Evolutionary conservation across 2,797 vertebrate genomes (phyloP), one percentile per base, ranked within the genome.

Genomic region (Peromyscus nudipes): DNA sequence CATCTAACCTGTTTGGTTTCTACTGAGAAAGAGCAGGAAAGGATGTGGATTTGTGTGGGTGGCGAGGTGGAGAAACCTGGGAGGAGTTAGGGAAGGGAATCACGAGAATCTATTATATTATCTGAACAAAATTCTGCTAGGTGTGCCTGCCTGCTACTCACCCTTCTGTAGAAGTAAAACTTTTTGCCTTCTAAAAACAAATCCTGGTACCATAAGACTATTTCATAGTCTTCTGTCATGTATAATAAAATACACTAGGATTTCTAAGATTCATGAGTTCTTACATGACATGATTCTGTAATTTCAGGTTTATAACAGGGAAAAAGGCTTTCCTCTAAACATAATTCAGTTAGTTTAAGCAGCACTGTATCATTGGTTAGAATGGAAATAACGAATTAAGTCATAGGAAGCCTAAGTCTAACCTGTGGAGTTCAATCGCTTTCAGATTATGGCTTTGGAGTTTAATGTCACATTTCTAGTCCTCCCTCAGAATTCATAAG

Each of bases 251-350:
- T 27, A 76, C 65, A 89, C 73, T 52, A 84, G 82, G 25, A 60
- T 81, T 46, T 71, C n/a, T 52, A 55, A 77, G 43, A 71, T 84
- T 77, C 16, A 62, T 91, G 55, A 80, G n/a, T 96, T 23, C 76
- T 89, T 83, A 91, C 92, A 31, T 91, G 89, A 75, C 60, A 43
- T 89, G 80, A 89, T 91, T 91, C 52, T 93, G 9, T 84, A 64
- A 71, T 77, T 93, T 94, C 7, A 82, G 91, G 46, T 85, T 93
- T 91, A 6, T 79, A 79, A 80, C 2, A 92, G 37, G n/a, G 25
- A 76, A 92, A 97, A 1, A 77, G 80, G 40, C 31, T 96, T 96
- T 57, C 79, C 87, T 80, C n/a, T 80, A 67, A 86, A 77, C 10
- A 60, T 67, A 69, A 95, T 80, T 83, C 65, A 73, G 4, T 92